These are phyloP conservation scores for Diachasma alloeum DNA, from an alignment of 1,140 invertebrate species.

Conservation along the genomic window DNA sequence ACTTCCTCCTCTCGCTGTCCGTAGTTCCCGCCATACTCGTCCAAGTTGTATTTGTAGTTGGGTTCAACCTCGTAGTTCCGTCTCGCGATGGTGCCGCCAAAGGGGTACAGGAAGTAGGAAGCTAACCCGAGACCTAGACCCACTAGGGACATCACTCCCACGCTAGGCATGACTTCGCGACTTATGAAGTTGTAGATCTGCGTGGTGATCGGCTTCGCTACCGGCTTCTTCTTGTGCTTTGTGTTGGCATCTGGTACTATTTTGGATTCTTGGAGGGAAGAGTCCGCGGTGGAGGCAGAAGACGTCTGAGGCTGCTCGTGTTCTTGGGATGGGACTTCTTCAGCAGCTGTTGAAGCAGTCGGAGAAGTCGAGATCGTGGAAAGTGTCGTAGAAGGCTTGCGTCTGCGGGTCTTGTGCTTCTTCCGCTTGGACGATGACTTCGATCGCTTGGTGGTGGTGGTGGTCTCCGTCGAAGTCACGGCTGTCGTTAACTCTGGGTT, in stretches of 20 bases:
- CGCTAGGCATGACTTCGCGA: constrained; percentile 80
- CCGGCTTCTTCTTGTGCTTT: constrained; percentile 56
- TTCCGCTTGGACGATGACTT: constrained; percentile 59
- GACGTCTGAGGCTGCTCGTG: constrained; percentile 21
- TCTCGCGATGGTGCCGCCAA: constrained; percentile 70
- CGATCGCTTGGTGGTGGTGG: constrained; percentile 63
- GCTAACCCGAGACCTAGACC: constrained; percentile 77
- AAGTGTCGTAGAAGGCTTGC: constrained; percentile 58
- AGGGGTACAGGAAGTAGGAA: constrained; percentile 79
- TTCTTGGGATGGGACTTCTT: constrained; percentile 53
- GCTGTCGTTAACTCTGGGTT: constrained; percentile 49
- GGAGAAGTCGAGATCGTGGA: constrained; percentile 32
- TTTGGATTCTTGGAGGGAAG: constrained; percentile 58
- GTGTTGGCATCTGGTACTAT: constrained; percentile 63
- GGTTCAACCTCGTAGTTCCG: constrained; percentile 73
- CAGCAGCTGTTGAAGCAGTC: constrained; percentile 3
- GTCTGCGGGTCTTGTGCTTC: constrained; percentile 70
- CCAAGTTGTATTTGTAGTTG: constrained; percentile 70
- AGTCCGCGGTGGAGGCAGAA: constrained; percentile 42
- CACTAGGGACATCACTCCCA: constrained; percentile 76
- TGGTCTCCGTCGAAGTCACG: constrained; percentile 32
- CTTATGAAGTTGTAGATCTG: constrained; percentile 82
- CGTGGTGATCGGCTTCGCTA: constrained; percentile 70
- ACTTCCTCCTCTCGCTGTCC: constrained; percentile 78
- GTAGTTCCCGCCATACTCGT: constrained; percentile 71